These are phyloP conservation scores for Gymnoscopelus braueri DNA, from an alignment of 2,797 vertebrate genomes.

Conservation along the genomic window DNA sequence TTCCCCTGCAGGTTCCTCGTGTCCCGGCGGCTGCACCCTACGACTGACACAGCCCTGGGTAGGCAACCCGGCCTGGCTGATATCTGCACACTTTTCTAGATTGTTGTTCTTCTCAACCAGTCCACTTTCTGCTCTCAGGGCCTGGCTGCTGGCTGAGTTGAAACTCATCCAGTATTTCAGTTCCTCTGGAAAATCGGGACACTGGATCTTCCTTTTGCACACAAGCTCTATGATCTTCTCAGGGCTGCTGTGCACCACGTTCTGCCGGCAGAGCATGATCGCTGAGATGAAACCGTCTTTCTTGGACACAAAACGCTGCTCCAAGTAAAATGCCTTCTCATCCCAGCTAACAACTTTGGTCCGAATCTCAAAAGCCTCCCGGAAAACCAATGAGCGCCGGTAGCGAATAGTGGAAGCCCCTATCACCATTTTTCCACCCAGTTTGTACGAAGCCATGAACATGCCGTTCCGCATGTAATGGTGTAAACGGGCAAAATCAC, in stretches of 20 bases:
- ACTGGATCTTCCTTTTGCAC: conserved; percentile 87
- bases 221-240: conserved; percentile 82
- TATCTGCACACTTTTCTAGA: too few species aligned
- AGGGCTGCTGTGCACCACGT: conserved; percentile 82
- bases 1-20: too few species aligned
- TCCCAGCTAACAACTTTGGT: conserved; percentile 91
- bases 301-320: conserved; percentile 89
- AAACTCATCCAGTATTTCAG: conserved; percentile 88
- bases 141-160: conserved; percentile 88
- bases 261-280: conserved; percentile 85
- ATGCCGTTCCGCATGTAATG: conserved; percentile 87
- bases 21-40: too few species aligned
- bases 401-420: conserved; percentile 90
- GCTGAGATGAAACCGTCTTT: conserved; percentile 87
- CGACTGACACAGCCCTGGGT: too few species aligned
- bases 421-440: conserved; percentile 84
- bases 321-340: conserved; percentile 89
- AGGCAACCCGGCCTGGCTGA: too few species aligned
- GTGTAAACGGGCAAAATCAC: conserved; percentile 88
- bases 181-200: conserved; percentile 87
- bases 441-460: conserved; percentile 77
- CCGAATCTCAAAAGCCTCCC: conserved; percentile 87
- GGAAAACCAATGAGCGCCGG: conserved; percentile 85
- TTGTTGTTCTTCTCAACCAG: conserved; percentile 76
- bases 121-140: conserved; percentile 84